Evolutionary conservation across 2,797 vertebrate species (phyloP), one percentile per base, ranked within the genome.

Genomic region (Pelodytes ibericus): DNA sequence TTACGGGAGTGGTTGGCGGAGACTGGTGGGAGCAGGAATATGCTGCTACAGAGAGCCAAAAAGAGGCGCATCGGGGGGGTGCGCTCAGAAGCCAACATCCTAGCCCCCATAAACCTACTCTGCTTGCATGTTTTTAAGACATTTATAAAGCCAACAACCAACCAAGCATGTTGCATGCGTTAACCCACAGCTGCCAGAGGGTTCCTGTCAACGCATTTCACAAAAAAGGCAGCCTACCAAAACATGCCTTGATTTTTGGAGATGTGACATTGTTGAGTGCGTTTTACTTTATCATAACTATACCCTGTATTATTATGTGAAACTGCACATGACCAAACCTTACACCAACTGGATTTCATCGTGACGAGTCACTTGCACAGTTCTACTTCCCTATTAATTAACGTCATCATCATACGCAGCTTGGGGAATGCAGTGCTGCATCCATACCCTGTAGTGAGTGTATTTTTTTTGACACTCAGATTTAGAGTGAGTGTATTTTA

Each of bases 131-230:
- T 49, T 25, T 64, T 24, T 24, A 29, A 20, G 16, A n/a, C 15
- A 25, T 66, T 44, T n/a, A 64, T 39, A 6, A 47, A n/a, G 13
- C n/a, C 22, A 58, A 13, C 25, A 4, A 26, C 20, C 6, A 13
- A 51, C 44, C 59, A 53, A 69, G 57, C 64, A 70, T 65, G 61
- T 33, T 31, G 61, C 62, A 72, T 71, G 68, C 51, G 36, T 71
- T 78, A 51, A 72, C 53, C 31, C 44, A 60, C n/a, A 10, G 22
- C 36, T 53, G 62, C 24, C 61, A 8, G 10, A 6, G 39, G 18
- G 20, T 22, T 18, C 20, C 49, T 24, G n/a, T n/a, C 4, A 9
- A 22, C 24, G 1, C 22, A 0, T 27, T 36, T 22, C 2, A 33
- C 47, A 20, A 44, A n/a, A n/a, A n/a, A n/a, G 47, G 57, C 31